Conservation (phyloP, 2,888 invertebrate species). For the Diogma glabrata region DNA sequence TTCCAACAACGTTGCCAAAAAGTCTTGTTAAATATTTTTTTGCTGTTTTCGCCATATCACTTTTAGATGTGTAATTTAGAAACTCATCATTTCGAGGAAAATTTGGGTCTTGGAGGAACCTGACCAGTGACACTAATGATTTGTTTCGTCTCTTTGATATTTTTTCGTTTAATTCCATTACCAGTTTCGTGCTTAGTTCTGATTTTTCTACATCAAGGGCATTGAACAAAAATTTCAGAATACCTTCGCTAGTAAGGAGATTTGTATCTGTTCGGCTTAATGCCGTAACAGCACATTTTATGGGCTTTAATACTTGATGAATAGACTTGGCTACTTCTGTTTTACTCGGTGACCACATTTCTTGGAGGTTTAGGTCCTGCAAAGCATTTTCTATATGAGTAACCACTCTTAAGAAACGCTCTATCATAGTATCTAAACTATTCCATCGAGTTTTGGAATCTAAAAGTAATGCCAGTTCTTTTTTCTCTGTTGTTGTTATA, state of each 20-base stretch:
- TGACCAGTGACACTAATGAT: background rate
- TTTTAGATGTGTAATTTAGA: too few relatives aligned
- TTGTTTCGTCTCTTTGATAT: background rate
- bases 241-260: conserved; percentile 1
- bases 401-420: background rate
- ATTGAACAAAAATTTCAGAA: conserved; percentile 6
- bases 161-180: background rate
- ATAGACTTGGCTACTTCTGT: background rate
- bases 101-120: background rate
- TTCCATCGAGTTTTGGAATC: conserved; percentile 5
- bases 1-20: too few relatives aligned
- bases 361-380: background rate
- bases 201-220: background rate
- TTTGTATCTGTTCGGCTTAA: background rate
- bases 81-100: too few relatives aligned
- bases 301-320: background rate
- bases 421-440: background rate
- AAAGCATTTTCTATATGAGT: background rate
- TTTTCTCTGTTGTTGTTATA: background rate
- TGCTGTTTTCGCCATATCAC: too few relatives aligned
- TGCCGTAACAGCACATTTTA: background rate
- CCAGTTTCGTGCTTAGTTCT: background rate
- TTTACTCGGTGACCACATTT: background rate
- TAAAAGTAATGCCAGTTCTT: conserved; percentile 8
- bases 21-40: too few relatives aligned